Evolutionary conservation across 53 echinoderm and acorn worm genomes (phyloP).

Genomic region (Stichopus horrens): DNA sequence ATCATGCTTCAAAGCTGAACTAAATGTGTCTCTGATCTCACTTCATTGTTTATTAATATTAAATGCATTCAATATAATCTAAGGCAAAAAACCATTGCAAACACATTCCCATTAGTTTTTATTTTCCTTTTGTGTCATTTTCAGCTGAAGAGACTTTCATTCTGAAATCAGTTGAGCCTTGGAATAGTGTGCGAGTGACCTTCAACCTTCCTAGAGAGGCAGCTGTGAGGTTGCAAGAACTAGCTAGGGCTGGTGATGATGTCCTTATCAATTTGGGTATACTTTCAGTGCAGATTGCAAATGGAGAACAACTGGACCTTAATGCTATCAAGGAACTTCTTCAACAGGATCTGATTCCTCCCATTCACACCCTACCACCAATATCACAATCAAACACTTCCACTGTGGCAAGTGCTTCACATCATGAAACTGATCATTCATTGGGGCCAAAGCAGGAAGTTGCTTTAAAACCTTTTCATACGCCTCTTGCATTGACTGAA

Average conservation of each 20-base stretch:
- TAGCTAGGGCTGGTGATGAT: constrained; percentile 83
- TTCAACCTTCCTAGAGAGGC: constrained; percentile 95
- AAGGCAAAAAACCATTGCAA: not conserved
- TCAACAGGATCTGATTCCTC: constrained; percentile 52
- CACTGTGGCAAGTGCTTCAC: constrained; percentile 11
- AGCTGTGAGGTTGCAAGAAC: constrained; percentile 74
- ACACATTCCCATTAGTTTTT: not conserved
- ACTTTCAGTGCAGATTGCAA: constrained; percentile 87
- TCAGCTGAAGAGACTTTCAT: not conserved
- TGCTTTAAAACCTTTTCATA: not conserved
- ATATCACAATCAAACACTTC: constrained; percentile 29
- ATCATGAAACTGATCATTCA: constrained; percentile 3
- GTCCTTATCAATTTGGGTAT: constrained; percentile 84
- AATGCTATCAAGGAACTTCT: constrained; percentile 45
- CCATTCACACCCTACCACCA: constrained; percentile 28
- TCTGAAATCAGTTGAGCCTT: constrained; percentile 86
- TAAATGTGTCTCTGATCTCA: too few relatives aligned
- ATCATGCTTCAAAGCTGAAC: too few relatives aligned
- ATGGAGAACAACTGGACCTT: constrained; percentile 72
- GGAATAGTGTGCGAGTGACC: constrained; percentile 95
- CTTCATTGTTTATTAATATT: too few relatives aligned
- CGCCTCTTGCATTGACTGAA: not conserved
- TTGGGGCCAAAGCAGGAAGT: not conserved
- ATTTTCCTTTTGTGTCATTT: not conserved
- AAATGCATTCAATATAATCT: not conserved